Conservation (phyloP, 1,140 invertebrate species). For the Batillaria attramentaria region DNA sequence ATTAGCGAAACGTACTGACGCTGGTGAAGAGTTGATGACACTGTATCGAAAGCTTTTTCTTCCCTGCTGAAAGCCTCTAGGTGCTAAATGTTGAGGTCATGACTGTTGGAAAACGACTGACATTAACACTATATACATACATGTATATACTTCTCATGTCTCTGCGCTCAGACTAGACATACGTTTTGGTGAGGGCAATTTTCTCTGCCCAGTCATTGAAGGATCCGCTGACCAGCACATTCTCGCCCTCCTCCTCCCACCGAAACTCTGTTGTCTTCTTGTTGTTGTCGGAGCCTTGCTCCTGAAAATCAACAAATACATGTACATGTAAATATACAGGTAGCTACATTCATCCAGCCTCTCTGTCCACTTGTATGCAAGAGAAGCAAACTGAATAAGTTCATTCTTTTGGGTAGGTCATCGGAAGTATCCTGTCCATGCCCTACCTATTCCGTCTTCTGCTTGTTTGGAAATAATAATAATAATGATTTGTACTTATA, state of each 20-base stretch:
- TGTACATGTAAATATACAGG: background rate
- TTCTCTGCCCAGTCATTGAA: constrained; percentile 61
- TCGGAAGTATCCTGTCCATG: no score
- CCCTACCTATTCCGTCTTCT: no score
- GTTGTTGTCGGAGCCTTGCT: constrained; percentile 15
- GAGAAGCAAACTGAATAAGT: background rate
- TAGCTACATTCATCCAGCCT: no score
- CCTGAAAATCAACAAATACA: background rate
- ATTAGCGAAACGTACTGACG: background rate
- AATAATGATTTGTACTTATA: no score
- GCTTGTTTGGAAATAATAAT: no score
- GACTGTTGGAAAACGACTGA: background rate
- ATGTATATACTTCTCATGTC: background rate
- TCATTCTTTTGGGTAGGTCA: no score
- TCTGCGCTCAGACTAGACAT: no score
- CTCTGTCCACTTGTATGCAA: background rate
- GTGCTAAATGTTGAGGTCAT: background rate
- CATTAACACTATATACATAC: background rate
- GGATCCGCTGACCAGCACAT: constrained; percentile 52
- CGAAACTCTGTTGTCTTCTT: constrained; percentile 46
- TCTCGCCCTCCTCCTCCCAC: constrained; percentile 56
- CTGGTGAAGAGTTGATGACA: background rate
- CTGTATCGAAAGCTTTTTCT: no score
- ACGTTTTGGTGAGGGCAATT: constrained; percentile 54
- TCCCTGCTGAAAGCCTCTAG: no score